These are phyloP conservation scores for Parazoanthus darwini DNA, from an alignment of 92 coral and sea anemone genomes.

Conservation along the genomic window DNA sequence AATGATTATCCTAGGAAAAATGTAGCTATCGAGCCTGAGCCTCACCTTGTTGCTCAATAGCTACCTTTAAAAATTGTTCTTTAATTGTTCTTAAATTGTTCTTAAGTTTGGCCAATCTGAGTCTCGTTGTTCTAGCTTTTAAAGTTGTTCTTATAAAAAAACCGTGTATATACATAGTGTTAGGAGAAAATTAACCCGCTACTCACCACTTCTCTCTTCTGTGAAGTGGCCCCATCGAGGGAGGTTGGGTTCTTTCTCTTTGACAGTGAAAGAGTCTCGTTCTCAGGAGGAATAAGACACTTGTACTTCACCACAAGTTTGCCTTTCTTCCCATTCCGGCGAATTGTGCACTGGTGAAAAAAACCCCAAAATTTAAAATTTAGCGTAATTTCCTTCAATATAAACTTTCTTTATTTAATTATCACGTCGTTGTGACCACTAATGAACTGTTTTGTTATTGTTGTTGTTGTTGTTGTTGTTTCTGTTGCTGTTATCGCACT, in stretches of 20 bases:
- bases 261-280: background rate
- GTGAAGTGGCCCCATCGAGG: no score
- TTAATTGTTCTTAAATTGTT: no score
- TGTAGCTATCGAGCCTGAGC: no score
- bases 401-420: background rate
- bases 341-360: slow-evolving; percentile 42
- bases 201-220: slow-evolving; percentile 63
- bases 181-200: slow-evolving; percentile 49
- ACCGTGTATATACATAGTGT: no score
- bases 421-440: background rate
- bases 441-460: background rate
- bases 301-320: slow-evolving; percentile 54
- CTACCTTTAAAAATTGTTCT: no score
- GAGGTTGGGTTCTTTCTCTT: background rate
- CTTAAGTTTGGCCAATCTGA: no score
- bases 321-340: slow-evolving; percentile 56
- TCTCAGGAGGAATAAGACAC: slow-evolving; percentile 45
- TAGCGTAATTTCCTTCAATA: background rate
- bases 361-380: background rate
- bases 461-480: background rate
- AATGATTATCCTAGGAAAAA: no score
- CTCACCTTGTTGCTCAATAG: no score
- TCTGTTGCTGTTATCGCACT: background rate
- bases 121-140: no score
- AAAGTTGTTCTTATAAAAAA: no score